Conservation (phyloP, 2,113 vertebrate species). For the Rattus norvegicus region GRCr8 NC_086026.1:112004501-112005000, state of each 20-base stretch:
- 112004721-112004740: slow-evolving; percentile 50
- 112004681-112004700: slow-evolving; percentile 39
- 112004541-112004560: neutral
- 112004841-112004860: slow-evolving; percentile 53
- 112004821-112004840: slow-evolving; percentile 59
- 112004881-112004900: neutral
- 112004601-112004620: neutral
- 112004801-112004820: slow-evolving; percentile 62
- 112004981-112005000: neutral
- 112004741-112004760: slow-evolving; percentile 42
- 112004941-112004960: neutral
- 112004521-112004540: neutral
- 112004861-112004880: slow-evolving; percentile 55
- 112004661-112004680: slow-evolving; percentile 46
- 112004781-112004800: slow-evolving; percentile 70
- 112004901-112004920: slow-evolving; percentile 30
- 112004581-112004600: neutral
- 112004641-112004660: slow-evolving; percentile 17
- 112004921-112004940: neutral
- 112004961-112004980: neutral
- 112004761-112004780: slow-evolving; percentile 64
- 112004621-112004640: slow-evolving; percentile 31
- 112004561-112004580: neutral
- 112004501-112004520: neutral
- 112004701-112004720: slow-evolving; percentile 26